Evolutionary conservation across 2,797 vertebrate genomes (phyloP).

Genomic region (Malurus splendens): DNA sequence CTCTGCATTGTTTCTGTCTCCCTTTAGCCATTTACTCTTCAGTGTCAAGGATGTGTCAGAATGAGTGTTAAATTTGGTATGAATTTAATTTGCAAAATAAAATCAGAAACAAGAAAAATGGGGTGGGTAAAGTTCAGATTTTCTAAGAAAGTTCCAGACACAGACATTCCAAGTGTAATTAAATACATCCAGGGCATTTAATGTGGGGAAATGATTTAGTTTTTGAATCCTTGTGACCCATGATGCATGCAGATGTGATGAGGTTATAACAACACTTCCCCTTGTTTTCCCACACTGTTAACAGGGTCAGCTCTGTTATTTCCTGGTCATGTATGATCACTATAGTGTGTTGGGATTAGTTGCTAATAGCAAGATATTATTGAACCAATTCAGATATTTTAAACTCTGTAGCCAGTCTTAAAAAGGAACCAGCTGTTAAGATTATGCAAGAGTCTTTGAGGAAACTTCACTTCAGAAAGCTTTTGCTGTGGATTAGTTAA

Average conservation of each 20-base stretch:
- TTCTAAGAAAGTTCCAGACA: neutral
- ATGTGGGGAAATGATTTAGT: neutral
- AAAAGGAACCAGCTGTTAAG: neutral
- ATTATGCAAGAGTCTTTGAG: neutral
- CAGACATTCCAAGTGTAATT: neutral
- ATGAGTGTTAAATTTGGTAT: neutral
- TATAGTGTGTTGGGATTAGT: neutral
- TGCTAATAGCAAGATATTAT: neutral
- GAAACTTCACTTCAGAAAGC: neutral
- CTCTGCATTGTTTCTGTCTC: neutral
- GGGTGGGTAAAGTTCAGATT: neutral
- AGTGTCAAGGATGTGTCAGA: neutral
- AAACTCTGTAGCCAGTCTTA: neutral
- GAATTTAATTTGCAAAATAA: neutral
- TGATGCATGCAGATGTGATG: neutral
- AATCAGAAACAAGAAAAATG: neutral
- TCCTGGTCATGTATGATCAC: neutral
- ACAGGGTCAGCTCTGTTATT: neutral
- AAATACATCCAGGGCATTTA: neutral
- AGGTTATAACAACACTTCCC: neutral
- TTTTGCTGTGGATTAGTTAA: neutral
- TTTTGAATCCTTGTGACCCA: neutral
- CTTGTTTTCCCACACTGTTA: neutral
- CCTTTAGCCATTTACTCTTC: neutral
- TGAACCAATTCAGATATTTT: neutral